Conservation (phyloP, 2,888 invertebrate species). For the Sericinus montela region DNA sequence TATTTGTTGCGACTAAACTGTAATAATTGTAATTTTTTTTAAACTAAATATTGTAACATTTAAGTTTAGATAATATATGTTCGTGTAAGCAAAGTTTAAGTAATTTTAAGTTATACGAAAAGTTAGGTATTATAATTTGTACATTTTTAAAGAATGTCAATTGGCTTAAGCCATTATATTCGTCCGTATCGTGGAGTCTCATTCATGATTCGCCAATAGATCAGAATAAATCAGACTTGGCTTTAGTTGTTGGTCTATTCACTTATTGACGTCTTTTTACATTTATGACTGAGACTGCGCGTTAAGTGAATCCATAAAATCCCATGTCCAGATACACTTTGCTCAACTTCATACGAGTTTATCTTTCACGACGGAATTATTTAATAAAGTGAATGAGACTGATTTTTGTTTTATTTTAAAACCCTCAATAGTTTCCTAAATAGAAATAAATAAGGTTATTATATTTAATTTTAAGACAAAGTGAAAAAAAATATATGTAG, state of each 20-base stretch:
- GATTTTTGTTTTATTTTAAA: constrained; percentile 34
- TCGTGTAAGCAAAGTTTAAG: not conserved
- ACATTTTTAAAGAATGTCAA: not conserved
- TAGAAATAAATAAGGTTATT: too few species aligned
- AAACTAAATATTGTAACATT: not conserved
- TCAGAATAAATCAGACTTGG: not conserved
- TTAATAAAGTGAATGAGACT: constrained; percentile 68
- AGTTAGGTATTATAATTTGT: not conserved
- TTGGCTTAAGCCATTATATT: constrained; percentile 24
- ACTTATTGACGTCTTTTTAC: too few species aligned
- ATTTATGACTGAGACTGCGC: constrained; percentile 1
- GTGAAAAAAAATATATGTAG: too few species aligned
- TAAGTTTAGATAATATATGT: constrained; percentile 1
- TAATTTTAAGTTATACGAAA: constrained; percentile 5
- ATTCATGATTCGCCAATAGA: not conserved
- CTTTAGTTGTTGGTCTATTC: too few species aligned
- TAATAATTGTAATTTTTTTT: not conserved
- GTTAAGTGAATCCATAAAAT: not conserved
- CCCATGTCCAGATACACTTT: constrained; percentile 35
- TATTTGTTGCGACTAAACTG: not conserved
- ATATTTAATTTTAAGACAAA: too few species aligned
- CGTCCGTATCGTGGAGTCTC: constrained; percentile 15
- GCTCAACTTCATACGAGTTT: constrained; percentile 47
- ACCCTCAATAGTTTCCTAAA: not conserved
- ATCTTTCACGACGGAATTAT: constrained; percentile 30